Conservation (phyloP, 2,113 vertebrate species). For the Sisor rabdophorus region DNA sequence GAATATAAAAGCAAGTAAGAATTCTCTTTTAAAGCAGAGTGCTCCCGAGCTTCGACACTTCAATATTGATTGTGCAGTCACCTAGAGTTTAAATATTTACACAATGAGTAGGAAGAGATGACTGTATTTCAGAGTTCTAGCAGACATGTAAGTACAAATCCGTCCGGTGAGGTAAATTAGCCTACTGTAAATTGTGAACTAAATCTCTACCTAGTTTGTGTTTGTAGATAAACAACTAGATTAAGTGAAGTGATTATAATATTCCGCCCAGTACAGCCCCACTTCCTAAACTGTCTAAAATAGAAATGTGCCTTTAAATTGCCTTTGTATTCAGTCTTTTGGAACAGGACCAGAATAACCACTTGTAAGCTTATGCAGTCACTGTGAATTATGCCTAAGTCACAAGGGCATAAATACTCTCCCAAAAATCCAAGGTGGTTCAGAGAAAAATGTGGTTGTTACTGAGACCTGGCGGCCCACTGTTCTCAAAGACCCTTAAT, state of each 20-base stretch:
- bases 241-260: not conserved
- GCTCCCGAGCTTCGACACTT: too few relatives aligned
- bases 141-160: too few relatives aligned
- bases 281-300: too few relatives aligned
- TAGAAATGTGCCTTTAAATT: not conserved
- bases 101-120: too few relatives aligned
- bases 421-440: not conserved
- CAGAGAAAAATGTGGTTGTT: slow-evolving; percentile 75
- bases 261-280: too few relatives aligned
- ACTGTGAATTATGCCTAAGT: not conserved
- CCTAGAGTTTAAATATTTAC: too few relatives aligned
- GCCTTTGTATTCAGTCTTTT: not conserved
- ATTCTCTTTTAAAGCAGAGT: too few relatives aligned
- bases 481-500: slow-evolving; percentile 81
- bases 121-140: too few relatives aligned
- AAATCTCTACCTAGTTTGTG: not conserved
- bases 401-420: not conserved
- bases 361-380: not conserved
- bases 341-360: not conserved
- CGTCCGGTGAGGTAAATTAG: not conserved
- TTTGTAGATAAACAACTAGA: not conserved
- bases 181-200: not conserved
- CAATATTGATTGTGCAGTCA: too few relatives aligned
- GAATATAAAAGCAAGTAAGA: too few relatives aligned
- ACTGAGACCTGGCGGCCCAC: slow-evolving; percentile 75